These are phyloP conservation scores for Leuciscus idus DNA, from an alignment of 2,113 vertebrate species.

Conservation along the genomic window DNA sequence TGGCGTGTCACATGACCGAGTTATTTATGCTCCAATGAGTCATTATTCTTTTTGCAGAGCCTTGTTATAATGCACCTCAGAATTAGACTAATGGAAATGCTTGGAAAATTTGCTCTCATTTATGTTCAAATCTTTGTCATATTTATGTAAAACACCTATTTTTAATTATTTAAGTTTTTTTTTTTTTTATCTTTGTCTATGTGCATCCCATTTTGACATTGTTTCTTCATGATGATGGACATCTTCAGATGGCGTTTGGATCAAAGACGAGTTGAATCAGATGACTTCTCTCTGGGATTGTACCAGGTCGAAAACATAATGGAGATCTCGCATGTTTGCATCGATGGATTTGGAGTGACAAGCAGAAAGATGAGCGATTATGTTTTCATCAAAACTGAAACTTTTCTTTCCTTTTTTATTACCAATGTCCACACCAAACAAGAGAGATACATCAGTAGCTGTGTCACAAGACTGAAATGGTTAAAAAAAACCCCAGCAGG, in stretches of 20 bases:
- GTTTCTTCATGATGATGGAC: background rate
- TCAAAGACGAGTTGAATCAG: background rate
- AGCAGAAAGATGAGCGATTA: background rate
- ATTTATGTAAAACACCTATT: constrained; percentile 19
- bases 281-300: too few relatives aligned
- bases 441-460: background rate
- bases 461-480: background rate
- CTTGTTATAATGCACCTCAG: background rate
- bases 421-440: background rate
- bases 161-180: constrained; percentile 4
- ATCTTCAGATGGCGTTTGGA: background rate
- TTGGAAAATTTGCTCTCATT: background rate
- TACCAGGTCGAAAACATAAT: background rate
- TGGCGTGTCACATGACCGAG: background rate
- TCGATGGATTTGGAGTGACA: background rate
- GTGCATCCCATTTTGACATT: background rate
- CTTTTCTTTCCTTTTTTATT: background rate
- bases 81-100: constrained; percentile 5
- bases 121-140: background rate
- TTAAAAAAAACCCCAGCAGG: background rate
- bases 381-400: background rate
- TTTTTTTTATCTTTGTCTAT: background rate
- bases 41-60: background rate
- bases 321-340: background rate
- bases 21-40: background rate